Evolutionary conservation across 2,888 invertebrate species (phyloP).

Genomic region (Ennomos fuscantarius): DNA sequence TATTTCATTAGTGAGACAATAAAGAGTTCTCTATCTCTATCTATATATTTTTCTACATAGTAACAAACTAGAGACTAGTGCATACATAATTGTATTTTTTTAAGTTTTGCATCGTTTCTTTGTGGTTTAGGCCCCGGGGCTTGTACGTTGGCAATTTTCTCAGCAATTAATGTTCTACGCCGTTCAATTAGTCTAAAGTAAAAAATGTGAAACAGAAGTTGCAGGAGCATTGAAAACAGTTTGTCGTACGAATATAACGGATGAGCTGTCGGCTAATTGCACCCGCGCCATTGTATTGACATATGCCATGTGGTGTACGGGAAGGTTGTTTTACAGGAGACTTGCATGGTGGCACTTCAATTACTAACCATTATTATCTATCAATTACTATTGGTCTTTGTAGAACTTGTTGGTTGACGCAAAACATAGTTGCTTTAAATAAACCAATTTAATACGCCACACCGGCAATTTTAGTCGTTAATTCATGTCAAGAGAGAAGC

Average conservation of each 20-base stretch:
- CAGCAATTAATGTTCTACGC: conserved; percentile 78
- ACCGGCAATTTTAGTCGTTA: too few relatives aligned
- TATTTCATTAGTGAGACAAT: too few relatives aligned
- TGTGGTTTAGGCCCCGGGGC: conserved; percentile 74
- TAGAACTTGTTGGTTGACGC: conserved; percentile 3
- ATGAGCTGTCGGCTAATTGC: conserved; percentile 67
- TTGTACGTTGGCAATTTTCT: conserved; percentile 71
- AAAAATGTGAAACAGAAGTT: conserved; percentile 73
- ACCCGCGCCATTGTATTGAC: conserved; percentile 55
- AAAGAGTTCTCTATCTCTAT: too few relatives aligned
- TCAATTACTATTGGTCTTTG: not conserved
- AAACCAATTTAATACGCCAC: too few relatives aligned
- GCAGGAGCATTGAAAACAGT: conserved; percentile 60
- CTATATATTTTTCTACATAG: conserved; percentile 47
- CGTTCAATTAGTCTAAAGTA: conserved; percentile 74
- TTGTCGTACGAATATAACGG: conserved; percentile 50
- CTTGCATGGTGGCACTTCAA: conserved; percentile 3
- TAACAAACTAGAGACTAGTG: conserved; percentile 58
- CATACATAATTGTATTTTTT: conserved; percentile 66
- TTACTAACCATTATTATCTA: conserved; percentile 8
- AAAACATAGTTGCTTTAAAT: not conserved
- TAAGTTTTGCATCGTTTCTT: conserved; percentile 63
- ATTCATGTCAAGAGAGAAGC: too few relatives aligned
- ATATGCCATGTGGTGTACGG: conserved; percentile 60
- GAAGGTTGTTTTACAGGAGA: conserved; percentile 35